Percentiles rank a stretch among this genome's conserved stretches.
phyloP scores from a whole-genome alignment of 2,888 invertebrate genomes.

The Zaprionus lineosus region DNA sequence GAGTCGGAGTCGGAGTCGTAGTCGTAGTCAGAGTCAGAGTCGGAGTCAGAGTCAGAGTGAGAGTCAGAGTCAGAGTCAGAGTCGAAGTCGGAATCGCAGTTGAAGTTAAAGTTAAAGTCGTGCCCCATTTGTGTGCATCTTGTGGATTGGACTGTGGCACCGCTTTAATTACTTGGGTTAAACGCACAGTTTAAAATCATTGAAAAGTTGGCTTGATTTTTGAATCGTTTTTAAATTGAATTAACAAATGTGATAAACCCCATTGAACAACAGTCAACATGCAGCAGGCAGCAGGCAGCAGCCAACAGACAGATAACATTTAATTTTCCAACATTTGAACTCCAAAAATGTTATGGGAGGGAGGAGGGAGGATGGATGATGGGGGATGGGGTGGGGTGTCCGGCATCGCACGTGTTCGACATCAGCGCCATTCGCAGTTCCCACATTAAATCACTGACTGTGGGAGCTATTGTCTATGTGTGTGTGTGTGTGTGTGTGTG shows the following conservation, averaged over 20 bases:
- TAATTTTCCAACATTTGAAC: constrained; percentile 6
- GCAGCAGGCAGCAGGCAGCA: background rate
- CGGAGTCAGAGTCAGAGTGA: no score
- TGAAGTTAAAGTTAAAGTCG: constrained; percentile 29
- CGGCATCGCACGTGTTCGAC: constrained; percentile 45
- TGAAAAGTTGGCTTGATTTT: constrained; percentile 55
- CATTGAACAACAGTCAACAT: constrained; percentile 9
- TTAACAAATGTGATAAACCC: constrained; percentile 41
- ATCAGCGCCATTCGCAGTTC: constrained; percentile 53
- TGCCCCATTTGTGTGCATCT: constrained; percentile 28
- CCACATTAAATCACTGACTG: constrained; percentile 65
- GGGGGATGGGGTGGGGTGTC: no score
- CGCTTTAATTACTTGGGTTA: constrained; percentile 74
- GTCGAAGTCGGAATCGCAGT: constrained; percentile 3
- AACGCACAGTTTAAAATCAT: constrained; percentile 68
- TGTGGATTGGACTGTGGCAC: constrained; percentile 24
- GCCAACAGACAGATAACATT: constrained; percentile 1
- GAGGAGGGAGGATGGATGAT: no score
- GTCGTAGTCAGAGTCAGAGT: constrained; percentile 2
- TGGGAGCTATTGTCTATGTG: constrained; percentile 23
- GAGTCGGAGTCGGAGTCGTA: no score
- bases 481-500: background rate
- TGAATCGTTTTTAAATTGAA: constrained; percentile 75
- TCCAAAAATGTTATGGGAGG: background rate
- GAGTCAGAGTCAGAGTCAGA: no score